Evolutionary conservation across 2,113 vertebrate species (phyloP).

Genomic region (Malurus cyaneus): DNA sequence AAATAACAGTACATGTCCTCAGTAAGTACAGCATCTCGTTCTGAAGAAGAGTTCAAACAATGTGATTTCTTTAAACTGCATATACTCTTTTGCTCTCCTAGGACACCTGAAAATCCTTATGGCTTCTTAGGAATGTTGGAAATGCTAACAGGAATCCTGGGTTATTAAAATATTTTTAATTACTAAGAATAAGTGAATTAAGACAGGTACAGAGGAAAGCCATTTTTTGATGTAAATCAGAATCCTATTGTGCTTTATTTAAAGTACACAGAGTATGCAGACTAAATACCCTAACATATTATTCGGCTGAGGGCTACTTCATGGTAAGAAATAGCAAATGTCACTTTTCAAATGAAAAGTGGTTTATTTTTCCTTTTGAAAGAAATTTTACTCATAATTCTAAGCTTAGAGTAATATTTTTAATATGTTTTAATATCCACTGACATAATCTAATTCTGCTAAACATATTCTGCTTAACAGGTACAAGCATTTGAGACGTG

Average conservation of each 20-base stretch:
- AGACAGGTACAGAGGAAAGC: neutral
- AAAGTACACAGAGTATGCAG: neutral
- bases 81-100: neutral
- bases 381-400: neutral
- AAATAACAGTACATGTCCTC: constrained; percentile 43
- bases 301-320: neutral
- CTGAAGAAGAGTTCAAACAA: neutral
- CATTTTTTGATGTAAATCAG: neutral
- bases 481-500: neutral
- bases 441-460: neutral
- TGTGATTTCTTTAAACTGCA: neutral
- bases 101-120: neutral
- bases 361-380: neutral
- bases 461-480: neutral
- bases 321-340: neutral
- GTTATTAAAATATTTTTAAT: neutral
- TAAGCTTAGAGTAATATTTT: neutral
- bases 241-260: neutral
- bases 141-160: neutral
- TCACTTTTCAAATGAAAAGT: neutral
- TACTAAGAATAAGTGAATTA: neutral
- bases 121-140: neutral
- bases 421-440: neutral
- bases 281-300: neutral
- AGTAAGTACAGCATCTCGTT: neutral